Conservation (phyloP, 2,888 invertebrate genomes). For the Priocnemis perturbator region DNA sequence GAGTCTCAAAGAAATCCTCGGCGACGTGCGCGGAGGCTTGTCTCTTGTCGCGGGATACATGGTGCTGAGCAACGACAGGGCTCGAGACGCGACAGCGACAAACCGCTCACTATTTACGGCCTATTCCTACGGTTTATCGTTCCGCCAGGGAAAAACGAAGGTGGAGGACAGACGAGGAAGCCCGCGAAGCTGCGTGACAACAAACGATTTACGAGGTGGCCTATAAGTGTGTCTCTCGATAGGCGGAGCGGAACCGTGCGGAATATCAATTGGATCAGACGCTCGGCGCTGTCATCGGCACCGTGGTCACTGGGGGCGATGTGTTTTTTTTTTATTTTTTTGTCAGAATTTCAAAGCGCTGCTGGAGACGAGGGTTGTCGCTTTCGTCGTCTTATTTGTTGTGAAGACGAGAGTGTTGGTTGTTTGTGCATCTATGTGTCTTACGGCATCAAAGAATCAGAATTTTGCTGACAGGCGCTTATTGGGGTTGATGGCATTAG, state of each 20-base stretch:
- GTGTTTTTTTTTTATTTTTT: too few relatives aligned
- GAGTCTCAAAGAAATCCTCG: slow-evolving; percentile 42
- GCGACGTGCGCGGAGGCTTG: slow-evolving; percentile 41
- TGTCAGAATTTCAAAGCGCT: too few relatives aligned
- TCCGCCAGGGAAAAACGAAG: slow-evolving; percentile 6
- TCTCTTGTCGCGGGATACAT: slow-evolving; percentile 38
- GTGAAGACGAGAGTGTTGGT: too few relatives aligned
- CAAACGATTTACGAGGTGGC: slow-evolving; percentile 1
- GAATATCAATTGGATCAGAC: too few relatives aligned
- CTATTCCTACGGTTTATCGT: slow-evolving; percentile 36
- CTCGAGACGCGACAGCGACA: slow-evolving; percentile 46
- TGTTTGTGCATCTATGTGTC: too few relatives aligned
- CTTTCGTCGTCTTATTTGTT: too few relatives aligned
- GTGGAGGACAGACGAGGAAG: slow-evolving; percentile 1
- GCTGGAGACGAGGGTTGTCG: too few relatives aligned
- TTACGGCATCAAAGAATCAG: too few relatives aligned
- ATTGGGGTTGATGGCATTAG: too few relatives aligned
- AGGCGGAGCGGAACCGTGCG: background rate
- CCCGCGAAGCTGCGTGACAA: background rate
- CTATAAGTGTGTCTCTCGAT: slow-evolving; percentile 1
- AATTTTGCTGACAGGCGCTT: too few relatives aligned
- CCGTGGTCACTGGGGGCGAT: too few relatives aligned
- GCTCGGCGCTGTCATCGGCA: too few relatives aligned
- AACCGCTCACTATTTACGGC: slow-evolving; percentile 44
- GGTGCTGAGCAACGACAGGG: slow-evolving; percentile 31